phyloP scores from a whole-genome alignment of 2,888 invertebrate genomes.

The Noctua comes region DNA sequence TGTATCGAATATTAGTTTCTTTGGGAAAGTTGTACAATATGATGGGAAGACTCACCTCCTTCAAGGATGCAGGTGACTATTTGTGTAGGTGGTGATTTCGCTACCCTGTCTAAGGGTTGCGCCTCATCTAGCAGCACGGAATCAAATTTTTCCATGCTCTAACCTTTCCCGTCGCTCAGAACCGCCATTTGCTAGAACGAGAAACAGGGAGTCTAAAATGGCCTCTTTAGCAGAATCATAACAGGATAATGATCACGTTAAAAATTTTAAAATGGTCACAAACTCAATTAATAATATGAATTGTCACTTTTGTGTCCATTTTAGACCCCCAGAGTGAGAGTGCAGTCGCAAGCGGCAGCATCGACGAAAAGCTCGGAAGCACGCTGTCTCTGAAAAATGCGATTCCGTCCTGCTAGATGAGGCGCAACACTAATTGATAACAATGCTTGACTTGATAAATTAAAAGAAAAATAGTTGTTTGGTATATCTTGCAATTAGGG shows the following conservation, averaged over 20 bases:
- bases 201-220: background rate
- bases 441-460: background rate
- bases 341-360: background rate
- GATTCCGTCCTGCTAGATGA: background rate
- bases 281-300: no score
- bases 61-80: background rate
- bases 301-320: no score
- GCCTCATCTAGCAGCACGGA: background rate
- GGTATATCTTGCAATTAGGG: background rate
- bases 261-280: no score
- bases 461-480: background rate
- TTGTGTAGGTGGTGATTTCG: background rate
- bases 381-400: no score
- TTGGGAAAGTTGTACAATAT: background rate
- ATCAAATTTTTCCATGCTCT: background rate
- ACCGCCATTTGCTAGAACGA: background rate
- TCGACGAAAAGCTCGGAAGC: no score
- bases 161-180: background rate
- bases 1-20: background rate
- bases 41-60: background rate
- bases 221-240: no score
- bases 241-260: no score
- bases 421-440: background rate
- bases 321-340: background rate
- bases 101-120: background rate